Evolutionary conservation across 64 coral and sea anemone species (phyloP).

Genomic region (Catalaphyllia jardinei): DNA sequence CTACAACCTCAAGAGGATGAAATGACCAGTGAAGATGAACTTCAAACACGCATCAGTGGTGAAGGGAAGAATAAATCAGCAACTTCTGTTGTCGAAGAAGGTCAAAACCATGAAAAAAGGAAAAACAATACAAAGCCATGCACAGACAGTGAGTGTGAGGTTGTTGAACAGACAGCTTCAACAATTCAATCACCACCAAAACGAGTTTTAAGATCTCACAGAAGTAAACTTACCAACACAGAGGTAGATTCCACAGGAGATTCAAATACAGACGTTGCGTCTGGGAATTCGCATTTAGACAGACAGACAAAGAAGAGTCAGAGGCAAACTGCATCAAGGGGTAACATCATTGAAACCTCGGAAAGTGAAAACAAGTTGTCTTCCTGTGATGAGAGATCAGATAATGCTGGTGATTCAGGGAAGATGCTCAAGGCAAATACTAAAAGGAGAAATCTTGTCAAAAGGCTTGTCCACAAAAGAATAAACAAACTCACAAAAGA

Average conservation of each 20-base stretch:
- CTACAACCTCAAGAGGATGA: not conserved
- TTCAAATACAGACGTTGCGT: not conserved
- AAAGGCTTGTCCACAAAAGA: not conserved
- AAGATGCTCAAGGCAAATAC: not conserved
- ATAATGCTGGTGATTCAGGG: not conserved
- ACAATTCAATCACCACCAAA: not conserved
- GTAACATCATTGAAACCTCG: not conserved
- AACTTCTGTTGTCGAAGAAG: not conserved
- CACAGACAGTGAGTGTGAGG: not conserved
- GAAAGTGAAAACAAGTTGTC: not conserved
- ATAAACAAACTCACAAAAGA: not conserved
- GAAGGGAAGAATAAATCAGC: not conserved
- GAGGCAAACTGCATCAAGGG: not conserved
- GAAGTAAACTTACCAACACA: not conserved
- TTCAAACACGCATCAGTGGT: not conserved
- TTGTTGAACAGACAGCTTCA: not conserved
- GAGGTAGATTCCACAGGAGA: not conserved
- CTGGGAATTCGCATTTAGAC: not conserved
- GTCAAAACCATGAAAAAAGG: not conserved
- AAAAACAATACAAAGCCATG: not conserved
- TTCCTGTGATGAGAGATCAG: not conserved
- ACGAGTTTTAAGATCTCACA: constrained; percentile 27
- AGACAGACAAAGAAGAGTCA: not conserved
- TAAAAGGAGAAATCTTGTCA: not conserved
- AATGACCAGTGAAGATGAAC: not conserved